Base-by-base conservation (phyloP, 2,888 invertebrate genomes). In the Heliconius hortense region DNA sequence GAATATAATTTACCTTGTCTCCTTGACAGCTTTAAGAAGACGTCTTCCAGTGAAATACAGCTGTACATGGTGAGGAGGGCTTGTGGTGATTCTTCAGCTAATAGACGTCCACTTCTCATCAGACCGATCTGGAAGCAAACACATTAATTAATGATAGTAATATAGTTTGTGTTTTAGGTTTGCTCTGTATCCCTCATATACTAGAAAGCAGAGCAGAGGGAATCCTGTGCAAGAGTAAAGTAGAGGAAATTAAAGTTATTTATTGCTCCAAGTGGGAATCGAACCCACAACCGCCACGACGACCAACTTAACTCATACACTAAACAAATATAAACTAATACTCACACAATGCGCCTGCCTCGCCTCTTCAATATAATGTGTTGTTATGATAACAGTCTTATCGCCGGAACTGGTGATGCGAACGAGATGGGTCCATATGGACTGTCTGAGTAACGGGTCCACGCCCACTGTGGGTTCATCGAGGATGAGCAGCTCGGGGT, bases 381-480 rank as follows among this genome's bases (percentile, higher is more conserved):
- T 94, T 78, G 96, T 99, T 97, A 86, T 98, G 97, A 81, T 98
- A 82, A 98, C 98, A 28, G 98, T 98, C 90, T 98, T 98, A 89
- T 97, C 96, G 60, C 97, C 97, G 79, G 97, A 96, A 92, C 97
- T 97, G 82, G 98, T 97, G 86, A 98, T 97, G 86, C 97, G 96
- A 77, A 98, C 97, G 87, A 98, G 94, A 88, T 98, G 98, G 84
- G 97, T 97, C 98, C 98, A 98, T 88, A 98, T 98, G 89, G 98
- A 97, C 93, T 97, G 97, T 28, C 98, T 94, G 72, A 98, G 95
- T 80, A 98, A 94, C 0, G 98, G 98, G 94, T 98, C 98, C 75
- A 98, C 98, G 5, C 98, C 98, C 67, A 98, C 98, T 0, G 98
- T 98, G 0, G 98, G 98, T 90, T 98, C 98, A 88, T 98, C 98